Base-by-base conservation (phyloP, 2,888 invertebrate species). In the Cephus rjabovi region DNA sequence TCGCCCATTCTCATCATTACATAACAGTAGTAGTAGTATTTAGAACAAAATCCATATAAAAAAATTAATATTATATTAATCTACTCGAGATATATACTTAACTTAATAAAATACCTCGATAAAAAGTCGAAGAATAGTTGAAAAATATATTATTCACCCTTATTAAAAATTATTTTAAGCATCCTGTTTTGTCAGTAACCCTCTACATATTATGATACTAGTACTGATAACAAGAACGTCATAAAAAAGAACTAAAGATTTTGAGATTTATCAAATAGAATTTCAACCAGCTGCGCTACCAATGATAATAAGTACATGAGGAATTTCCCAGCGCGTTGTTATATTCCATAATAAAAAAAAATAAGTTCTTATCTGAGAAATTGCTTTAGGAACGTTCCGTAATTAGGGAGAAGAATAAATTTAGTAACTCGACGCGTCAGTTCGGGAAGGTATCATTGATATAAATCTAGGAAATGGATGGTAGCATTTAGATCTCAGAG, bases 391-490 rank as follows among this genome's bases (percentile, higher is more conserved):
- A 34, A 12, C 33, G 34, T 71, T 31, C 9, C 31, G 73, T 75
- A 76, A 78, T 78, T 78, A 78, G 35, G 30, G 34, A 73, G 75
- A 73, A 75, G 35, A 68, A 78, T 78, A 78, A 78, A 78, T 78
- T 78, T 73, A 9, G 56, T 73, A 37, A n/a, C 76, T n/a, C 56
- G 69, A 40, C 40, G 31, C 40, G 33, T 23, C 74, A 23, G 40
- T 33, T 56, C 15, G 31, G 33, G 37, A 31, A 68, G 23, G 74
- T 77, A 78, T 78, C 78, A 73, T 33, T 31, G 76, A 76, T 75
- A 76, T 78, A 78, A 78, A 78, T 78, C 78, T 78, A 78, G 68
- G 75, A 71, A 76, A 78, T 78, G 73, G 78, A 78, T 78, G 78
- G 78, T 76, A 76, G 40, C 78, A 75, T 78, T 78, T 78, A 78